Percentiles rank a stretch among this genome's conserved stretches.
These are phyloP conservation scores for Fissipunctia ypsillon DNA, from an alignment of 2,888 invertebrate species.

Conservation along the genomic window DNA sequence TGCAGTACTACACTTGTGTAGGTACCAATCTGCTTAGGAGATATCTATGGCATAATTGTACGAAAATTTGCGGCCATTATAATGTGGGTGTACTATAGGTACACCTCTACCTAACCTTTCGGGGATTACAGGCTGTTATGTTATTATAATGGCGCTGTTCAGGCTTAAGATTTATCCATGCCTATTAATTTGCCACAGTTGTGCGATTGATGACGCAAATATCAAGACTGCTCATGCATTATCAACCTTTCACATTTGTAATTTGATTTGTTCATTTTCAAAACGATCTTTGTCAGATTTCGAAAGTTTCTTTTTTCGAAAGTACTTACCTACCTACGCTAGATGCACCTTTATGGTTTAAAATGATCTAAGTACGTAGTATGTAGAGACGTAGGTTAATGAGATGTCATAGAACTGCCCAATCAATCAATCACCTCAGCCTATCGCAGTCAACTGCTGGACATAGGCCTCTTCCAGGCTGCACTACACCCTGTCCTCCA, in stretches of 20 bases:
- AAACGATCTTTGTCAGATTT: constrained; percentile 1
- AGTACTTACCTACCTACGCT: too few relatives aligned
- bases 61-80: not conserved
- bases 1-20: not conserved
- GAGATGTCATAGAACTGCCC: not conserved
- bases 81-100: too few relatives aligned
- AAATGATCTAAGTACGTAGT: too few relatives aligned
- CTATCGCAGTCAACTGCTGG: too few relatives aligned
- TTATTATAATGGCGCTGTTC: too few relatives aligned
- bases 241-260: constrained; percentile 16
- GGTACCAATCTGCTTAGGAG: not conserved
- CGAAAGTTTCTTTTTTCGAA: not conserved
- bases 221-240: not conserved
- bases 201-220: not conserved
- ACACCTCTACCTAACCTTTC: too few relatives aligned
- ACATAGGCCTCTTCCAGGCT: too few relatives aligned
- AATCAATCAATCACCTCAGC: too few relatives aligned
- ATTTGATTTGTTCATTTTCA: not conserved
- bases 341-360: too few relatives aligned
- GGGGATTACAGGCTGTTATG: too few relatives aligned
- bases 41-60: not conserved
- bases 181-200: not conserved
- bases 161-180: too few relatives aligned
- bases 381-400: not conserved
- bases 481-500: too few relatives aligned